A percentile compares a stretch with the other conserved stretches of the same genome.
These are phyloP conservation scores for Eupithecia insigniata DNA, from an alignment of 2,888 invertebrate genomes.

Conservation along the genomic window DNA sequence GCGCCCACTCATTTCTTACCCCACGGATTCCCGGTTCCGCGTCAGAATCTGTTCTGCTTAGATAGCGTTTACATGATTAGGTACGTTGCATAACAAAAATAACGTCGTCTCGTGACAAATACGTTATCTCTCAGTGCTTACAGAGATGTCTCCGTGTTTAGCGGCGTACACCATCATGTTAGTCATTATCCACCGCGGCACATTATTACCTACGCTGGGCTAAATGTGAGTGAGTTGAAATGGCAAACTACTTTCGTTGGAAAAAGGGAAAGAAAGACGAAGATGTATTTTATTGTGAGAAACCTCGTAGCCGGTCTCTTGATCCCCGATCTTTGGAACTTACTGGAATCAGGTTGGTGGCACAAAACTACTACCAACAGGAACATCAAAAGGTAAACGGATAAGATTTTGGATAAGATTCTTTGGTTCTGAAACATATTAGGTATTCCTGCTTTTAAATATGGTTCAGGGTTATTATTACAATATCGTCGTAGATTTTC, in stretches of 20 bases:
- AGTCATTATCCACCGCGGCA: background rate
- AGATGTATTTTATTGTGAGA: slow-evolving; percentile 81
- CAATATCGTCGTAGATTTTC: background rate
- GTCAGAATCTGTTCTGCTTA: slow-evolving; percentile 50
- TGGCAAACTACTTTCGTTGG: slow-evolving; percentile 89
- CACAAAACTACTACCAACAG: slow-evolving; percentile 73
- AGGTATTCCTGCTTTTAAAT: background rate
- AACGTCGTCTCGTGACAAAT: slow-evolving; percentile 72
- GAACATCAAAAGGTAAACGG: slow-evolving; percentile 55
- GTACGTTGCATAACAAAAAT: slow-evolving; percentile 69
- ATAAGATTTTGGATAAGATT: background rate
- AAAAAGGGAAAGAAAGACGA: slow-evolving; percentile 86
- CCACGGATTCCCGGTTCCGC: slow-evolving; percentile 55
- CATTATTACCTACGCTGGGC: slow-evolving; percentile 37
- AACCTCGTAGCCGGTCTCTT: slow-evolving; percentile 89
- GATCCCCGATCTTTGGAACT: slow-evolving; percentile 89
- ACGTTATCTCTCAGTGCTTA: slow-evolving; percentile 76
- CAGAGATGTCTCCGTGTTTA: slow-evolving; percentile 72
- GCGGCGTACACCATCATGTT: slow-evolving; percentile 49
- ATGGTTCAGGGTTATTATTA: background rate
- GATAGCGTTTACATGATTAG: slow-evolving; percentile 55
- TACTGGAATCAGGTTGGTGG: slow-evolving; percentile 86
- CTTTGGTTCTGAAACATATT: background rate
- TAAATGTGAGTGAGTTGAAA: slow-evolving; percentile 53
- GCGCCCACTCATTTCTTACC: slow-evolving; percentile 45